A percentile compares a stretch with the other conserved stretches of the same genome.
Conservation (phyloP, 2,888 invertebrate genomes). For the Orthosia incerta region DNA sequence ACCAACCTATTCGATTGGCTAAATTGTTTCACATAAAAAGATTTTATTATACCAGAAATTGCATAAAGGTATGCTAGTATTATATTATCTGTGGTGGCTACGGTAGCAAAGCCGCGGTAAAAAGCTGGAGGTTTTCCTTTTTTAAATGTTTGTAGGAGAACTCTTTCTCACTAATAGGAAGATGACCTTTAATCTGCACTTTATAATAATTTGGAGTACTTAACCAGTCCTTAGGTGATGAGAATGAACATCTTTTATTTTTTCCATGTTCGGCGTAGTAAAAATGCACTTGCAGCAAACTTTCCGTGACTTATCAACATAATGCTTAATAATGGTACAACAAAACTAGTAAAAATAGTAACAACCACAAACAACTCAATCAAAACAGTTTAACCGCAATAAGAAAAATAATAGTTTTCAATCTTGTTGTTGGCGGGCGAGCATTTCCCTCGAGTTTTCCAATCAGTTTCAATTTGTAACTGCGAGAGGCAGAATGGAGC, state of each 20-base stretch:
- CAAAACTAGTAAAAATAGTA: slow-evolving; percentile 30
- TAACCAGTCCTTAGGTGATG: not conserved
- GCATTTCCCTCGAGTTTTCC: slow-evolving; percentile 62
- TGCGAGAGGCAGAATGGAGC: slow-evolving; percentile 48
- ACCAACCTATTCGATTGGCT: too few relatives aligned
- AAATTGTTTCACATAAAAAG: too few relatives aligned
- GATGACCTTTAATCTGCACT: not conserved
- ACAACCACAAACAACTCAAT: slow-evolving; percentile 42
- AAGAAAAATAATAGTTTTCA: slow-evolving; percentile 52
- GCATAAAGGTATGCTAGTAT: too few relatives aligned
- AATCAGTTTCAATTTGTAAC: slow-evolving; percentile 57
- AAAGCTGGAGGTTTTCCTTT: too few relatives aligned
- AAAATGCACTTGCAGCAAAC: not conserved
- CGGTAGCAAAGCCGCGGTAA: too few relatives aligned
- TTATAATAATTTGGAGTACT: too few relatives aligned
- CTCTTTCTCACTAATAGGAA: not conserved
- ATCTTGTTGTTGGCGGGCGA: slow-evolving; percentile 27
- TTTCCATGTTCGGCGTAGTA: not conserved
- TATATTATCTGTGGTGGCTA: too few relatives aligned
- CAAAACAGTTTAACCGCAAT: slow-evolving; percentile 50
- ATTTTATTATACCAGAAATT: too few relatives aligned
- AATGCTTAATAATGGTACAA: not conserved
- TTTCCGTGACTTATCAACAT: slow-evolving; percentile 25
- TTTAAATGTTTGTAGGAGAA: not conserved
- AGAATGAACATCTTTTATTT: too few relatives aligned